A percentile compares a stretch with the other conserved stretches of the same genome.
Evolutionary conservation across 2,113 vertebrate species (phyloP).

Genomic region (Saimiri boliviensis): DNA sequence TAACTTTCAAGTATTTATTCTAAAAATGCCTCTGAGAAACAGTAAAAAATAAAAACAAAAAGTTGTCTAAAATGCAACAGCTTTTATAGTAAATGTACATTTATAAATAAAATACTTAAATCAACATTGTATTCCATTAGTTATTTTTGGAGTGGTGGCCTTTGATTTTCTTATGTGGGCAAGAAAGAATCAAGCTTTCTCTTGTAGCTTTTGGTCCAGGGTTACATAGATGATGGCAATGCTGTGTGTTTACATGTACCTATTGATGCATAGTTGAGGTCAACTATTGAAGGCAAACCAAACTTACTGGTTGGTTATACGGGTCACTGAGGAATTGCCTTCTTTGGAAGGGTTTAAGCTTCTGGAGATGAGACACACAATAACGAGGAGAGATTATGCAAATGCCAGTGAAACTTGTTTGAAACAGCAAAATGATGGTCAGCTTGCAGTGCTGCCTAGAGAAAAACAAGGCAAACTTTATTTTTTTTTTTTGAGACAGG

Average conservation of each 20-base stretch:
- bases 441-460: neutral
- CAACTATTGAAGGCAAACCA: neutral
- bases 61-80: conserved; percentile 92
- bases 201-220: neutral
- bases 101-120: conserved; percentile 98
- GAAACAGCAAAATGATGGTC: neutral
- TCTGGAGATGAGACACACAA: neutral
- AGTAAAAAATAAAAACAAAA: conserved; percentile 82
- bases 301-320: neutral
- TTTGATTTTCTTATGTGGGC: neutral
- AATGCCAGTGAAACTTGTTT: neutral
- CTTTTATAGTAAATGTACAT: conserved; percentile 98
- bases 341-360: neutral
- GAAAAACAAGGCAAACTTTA: neutral
- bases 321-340: neutral
- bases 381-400: neutral
- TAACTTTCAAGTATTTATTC: conserved; percentile 96
- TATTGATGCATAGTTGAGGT: neutral
- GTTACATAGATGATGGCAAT: rapidly evolving
- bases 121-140: conserved; percentile 68
- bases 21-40: conserved; percentile 93
- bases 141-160: neutral
- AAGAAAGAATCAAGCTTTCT: neutral
- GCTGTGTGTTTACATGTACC: neutral
- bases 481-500: too few relatives aligned